Evolutionary conservation across 2,888 invertebrate genomes (phyloP).

Genomic region (Steinernema carpocapsae): DNA sequence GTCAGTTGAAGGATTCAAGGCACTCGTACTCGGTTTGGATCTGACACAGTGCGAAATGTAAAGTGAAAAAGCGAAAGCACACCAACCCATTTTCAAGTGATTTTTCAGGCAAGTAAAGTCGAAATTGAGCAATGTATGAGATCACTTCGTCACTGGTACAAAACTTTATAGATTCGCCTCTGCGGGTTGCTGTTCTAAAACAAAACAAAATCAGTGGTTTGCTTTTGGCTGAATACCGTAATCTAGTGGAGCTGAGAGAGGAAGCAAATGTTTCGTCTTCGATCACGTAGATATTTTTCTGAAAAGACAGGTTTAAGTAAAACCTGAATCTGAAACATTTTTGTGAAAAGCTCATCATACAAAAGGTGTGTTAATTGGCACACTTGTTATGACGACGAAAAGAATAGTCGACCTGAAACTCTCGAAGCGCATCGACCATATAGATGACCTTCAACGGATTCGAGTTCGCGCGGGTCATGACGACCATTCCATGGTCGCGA

Average conservation of each 20-base stretch:
- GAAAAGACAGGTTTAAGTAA: not conserved
- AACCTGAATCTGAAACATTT: no score
- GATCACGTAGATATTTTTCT: slow-evolving; percentile 24
- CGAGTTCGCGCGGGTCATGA: not conserved
- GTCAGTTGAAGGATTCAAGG: not conserved
- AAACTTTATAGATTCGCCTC: slow-evolving; percentile 36
- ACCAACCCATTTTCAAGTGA: not conserved
- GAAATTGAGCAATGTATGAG: slow-evolving; percentile 36
- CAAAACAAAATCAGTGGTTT: not conserved
- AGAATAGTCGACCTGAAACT: not conserved
- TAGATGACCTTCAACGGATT: slow-evolving; percentile 16
- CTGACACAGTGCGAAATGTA: not conserved
- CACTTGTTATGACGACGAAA: no score
- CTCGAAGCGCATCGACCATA: slow-evolving; percentile 18
- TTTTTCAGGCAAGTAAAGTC: slow-evolving; percentile 31
- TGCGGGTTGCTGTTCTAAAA: slow-evolving; percentile 27
- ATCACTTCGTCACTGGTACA: slow-evolving; percentile 38
- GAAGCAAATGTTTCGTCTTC: slow-evolving; percentile 29
- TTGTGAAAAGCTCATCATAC: no score
- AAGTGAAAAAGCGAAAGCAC: not conserved
- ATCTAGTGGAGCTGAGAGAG: slow-evolving; percentile 2
- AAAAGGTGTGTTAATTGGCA: no score
- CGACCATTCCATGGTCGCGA: slow-evolving; percentile 23
- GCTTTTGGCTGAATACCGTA: not conserved
- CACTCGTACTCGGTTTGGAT: not conserved